Conservation (phyloP, 2,888 invertebrate genomes). For the Caradrina clavipalpis region DNA sequence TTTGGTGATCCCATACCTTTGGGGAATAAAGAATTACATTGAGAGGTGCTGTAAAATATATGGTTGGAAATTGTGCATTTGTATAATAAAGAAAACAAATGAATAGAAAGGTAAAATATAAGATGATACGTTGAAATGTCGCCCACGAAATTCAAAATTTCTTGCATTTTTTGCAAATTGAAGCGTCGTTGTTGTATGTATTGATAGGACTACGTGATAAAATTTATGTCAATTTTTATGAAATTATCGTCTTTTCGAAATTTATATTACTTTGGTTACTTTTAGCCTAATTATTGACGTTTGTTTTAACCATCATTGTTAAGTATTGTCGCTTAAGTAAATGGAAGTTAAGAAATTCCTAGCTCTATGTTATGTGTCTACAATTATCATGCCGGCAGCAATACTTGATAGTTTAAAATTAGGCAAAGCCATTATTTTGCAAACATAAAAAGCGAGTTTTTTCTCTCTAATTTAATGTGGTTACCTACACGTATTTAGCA, state of each 20-base stretch:
- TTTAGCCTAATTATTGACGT: no score
- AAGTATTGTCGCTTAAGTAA: background rate
- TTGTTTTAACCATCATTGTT: no score
- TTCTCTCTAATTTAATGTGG: conserved; percentile 5
- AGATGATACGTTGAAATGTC: no score
- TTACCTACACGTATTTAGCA: conserved; percentile 40
- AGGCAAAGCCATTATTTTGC: conserved; percentile 18
- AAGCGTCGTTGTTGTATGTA: no score
- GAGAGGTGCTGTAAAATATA: background rate
- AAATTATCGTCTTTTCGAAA: no score
- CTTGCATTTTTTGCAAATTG: no score
- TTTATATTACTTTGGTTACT: no score
- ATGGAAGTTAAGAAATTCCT: background rate
- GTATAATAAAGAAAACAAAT: no score
- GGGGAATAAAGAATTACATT: conserved; percentile 22
- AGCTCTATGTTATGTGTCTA: background rate
- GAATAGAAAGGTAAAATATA: no score
- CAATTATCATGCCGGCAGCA: background rate
- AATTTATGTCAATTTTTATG: no score
- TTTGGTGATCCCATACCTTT: conserved; percentile 87
- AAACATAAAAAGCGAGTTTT: conserved; percentile 19
- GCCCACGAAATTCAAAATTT: no score
- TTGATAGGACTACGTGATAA: no score
- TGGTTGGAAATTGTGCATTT: background rate
- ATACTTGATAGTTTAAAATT: conserved; percentile 12